phyloP scores from a whole-genome alignment of 53 echinoderm and acorn worm species.

The Mesocentrotus franciscanus region DNA sequence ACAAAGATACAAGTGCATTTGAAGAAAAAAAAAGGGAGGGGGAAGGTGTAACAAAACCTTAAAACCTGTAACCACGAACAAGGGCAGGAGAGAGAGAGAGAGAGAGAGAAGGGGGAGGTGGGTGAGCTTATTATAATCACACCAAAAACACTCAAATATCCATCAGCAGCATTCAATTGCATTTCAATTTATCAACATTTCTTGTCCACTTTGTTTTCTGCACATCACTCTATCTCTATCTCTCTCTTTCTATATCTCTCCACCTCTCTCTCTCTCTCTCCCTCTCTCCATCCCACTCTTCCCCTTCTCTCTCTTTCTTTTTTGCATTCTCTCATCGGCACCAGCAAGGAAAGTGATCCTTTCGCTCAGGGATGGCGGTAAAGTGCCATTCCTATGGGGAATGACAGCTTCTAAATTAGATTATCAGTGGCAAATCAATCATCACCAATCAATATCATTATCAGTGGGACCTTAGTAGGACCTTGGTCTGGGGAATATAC shows the following conservation, averaged over 20 bases:
- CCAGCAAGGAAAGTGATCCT: neutral
- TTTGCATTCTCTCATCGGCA: neutral
- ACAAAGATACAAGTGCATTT: neutral
- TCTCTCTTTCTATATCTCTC: too few species aligned
- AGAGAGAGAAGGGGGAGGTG: neutral
- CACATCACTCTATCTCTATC: too few species aligned
- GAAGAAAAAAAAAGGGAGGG: neutral
- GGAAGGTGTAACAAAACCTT: neutral
- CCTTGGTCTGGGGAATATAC: neutral
- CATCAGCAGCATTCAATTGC: too few species aligned
- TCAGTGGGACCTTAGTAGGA: neutral
- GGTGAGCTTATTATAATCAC: neutral
- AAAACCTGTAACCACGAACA: too few species aligned
- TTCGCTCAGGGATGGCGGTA: neutral
- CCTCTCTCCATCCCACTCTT: too few species aligned
- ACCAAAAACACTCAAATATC: too few species aligned
- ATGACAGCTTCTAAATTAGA: slow-evolving; percentile 42
- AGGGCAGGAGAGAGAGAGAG: neutral
- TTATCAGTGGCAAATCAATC: slow-evolving; percentile 41
- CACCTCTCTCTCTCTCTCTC: too few species aligned
- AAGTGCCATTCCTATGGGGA: neutral
- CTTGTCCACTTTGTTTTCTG: neutral
- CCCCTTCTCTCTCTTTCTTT: too few species aligned
- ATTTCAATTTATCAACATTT: neutral
- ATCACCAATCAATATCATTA: slow-evolving; percentile 42